Base-by-base conservation (phyloP, 2,113 vertebrate species). In the Oryzias curvinotus region DNA sequence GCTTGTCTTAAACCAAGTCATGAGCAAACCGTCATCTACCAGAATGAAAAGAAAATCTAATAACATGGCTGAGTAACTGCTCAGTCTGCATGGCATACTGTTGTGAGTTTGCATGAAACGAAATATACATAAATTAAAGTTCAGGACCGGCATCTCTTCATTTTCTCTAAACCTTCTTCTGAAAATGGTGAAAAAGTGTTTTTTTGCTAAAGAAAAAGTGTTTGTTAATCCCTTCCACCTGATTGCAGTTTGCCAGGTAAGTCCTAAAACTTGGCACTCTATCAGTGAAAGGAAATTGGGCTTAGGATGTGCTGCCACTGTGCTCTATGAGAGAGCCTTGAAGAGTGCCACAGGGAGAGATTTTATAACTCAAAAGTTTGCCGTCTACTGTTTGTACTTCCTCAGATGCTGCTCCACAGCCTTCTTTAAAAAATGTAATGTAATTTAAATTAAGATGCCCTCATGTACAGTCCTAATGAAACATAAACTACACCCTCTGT, bases 1-100 rank as follows among this genome's bases (percentile, higher is more conserved):
- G 48, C 66, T 68, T 58, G 65, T 57, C 65, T 44, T 51, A 19
- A 74, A 77, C 65, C 72, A 68, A 43, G 64, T 75, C 25, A 59
- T 50, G 69, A 68, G 52, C 52, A 66, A 45, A 55, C 71, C 68
- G 58, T 66, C 77, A 30, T 63, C 56, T 28, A 18, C 19, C 23
- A 53, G 72, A 71, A 75, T 75, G 65, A 85, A 72, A 73, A 79
- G 81, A 73, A 87, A 88, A 85, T 86, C 80, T 84, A 90, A 91
- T 91, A 90, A 84, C 89, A 89, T 86, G 89, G 85, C 77, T 89
- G 90, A 86, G 77, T 89, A 80, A 82, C 80, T 87, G 77, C 87
- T 80, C 85, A 82, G 71, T 54, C 81, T 67, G 77, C 82, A 83
- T 82, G 85, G 78, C 83, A 80, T 81, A 81, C 82, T 84, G 77